These are phyloP conservation scores for Antrozous pallidus DNA, from an alignment of 2,797 vertebrate genomes.

Conservation along the genomic window DNA sequence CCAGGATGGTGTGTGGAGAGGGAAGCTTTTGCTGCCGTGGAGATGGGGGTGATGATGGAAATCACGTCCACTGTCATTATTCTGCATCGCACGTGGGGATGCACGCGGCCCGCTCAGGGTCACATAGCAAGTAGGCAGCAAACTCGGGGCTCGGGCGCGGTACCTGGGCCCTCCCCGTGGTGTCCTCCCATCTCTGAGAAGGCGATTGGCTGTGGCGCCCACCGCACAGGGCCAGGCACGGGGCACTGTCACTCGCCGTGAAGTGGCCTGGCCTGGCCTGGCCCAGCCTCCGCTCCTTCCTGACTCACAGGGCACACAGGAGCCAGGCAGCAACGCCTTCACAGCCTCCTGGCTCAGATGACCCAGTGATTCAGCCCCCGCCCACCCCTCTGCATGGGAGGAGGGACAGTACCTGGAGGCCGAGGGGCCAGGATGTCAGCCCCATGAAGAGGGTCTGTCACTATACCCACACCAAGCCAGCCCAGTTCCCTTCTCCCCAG, in stretches of 20 bases:
- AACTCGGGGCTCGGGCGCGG: background rate
- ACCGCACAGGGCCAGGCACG: fast-evolving
- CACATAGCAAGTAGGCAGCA: background rate
- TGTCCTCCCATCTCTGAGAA: background rate
- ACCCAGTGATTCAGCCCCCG: fast-evolving
- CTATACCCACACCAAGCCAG: too few species aligned
- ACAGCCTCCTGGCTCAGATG: background rate
- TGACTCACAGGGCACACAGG: fast-evolving
- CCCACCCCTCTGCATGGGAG: fast-evolving
- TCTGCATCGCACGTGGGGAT: fast-evolving
- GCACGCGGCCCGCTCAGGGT: background rate
- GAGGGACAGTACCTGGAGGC: background rate
- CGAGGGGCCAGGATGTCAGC: background rate
- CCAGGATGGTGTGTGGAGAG: background rate
- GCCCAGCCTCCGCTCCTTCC: background rate
- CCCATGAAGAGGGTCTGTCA: background rate
- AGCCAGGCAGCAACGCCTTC: background rate
- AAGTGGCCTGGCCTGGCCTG: background rate
- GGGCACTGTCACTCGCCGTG: background rate
- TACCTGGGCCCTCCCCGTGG: fast-evolving
- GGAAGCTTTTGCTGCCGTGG: background rate
- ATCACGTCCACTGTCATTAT: fast-evolving
- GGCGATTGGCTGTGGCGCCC: background rate
- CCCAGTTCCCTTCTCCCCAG: fast-evolving
- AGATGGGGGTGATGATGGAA: fast-evolving